Evolutionary conservation across 2,113 vertebrate genomes (phyloP), one percentile per base, ranked within the genome.

Genomic region (Serilophus lunatus): DNA sequence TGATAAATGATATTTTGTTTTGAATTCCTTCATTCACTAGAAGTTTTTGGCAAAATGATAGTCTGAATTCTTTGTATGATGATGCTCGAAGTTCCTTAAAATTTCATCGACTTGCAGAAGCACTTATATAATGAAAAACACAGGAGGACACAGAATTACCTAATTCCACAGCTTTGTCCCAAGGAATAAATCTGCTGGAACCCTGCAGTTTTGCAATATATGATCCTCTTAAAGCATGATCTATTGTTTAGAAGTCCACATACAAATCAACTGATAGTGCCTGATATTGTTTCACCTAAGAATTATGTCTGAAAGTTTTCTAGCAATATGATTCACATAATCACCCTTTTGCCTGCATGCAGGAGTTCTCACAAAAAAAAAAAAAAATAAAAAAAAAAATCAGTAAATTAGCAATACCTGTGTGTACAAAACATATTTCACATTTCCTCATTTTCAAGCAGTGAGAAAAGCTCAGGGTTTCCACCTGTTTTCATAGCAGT

Each of bases 161-260:
- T 68, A 86, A 82, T 68, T 86, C 76, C 76, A 88, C 35, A 31
- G 63, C 45, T 88, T 69, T 83, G 47, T 83, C 89, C 50, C 47
- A 81, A 63, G 45, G 63, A 91, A 92, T 69, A 96, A 81, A 92
- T 83, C 91, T 93, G 54, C 42, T 74, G 64, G 86, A 86, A 92
- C 31, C 64, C 86, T 59, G 63, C 18, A 77, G 94, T 69, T 72
- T 91, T 83, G 20, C 44, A 82, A 60, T 50, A 86, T n/a, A 7
- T 26, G 28, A 40, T 65, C 35, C 45, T 89, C 68, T 74, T 56
- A 77, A 33, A 92, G 31, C 40, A 74, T 60, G 59, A 89, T 81
- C 72, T 69, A 69, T 51, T 86, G 72, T 54, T 89, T 69, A 56
- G 59, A 81, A 65, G 64, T n/a, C 64, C 59, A 77, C 24, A 56